Percentiles rank a stretch among this genome's conserved stretches.
phyloP scores from a whole-genome alignment of 2,888 invertebrate species.

The Drosophila vallismaia region DNA sequence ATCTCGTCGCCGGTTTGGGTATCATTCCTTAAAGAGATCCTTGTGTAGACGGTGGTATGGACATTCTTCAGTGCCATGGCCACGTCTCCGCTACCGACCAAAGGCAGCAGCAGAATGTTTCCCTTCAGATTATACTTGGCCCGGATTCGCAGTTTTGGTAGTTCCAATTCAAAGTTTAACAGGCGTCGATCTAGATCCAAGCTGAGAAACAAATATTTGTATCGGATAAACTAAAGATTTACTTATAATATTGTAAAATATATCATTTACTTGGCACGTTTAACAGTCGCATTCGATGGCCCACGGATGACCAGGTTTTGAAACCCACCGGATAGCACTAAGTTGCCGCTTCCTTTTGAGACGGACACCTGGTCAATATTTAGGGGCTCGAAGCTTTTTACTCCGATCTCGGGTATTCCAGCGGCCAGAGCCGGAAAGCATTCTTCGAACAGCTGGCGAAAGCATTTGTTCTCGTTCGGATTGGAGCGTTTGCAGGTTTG shows the following conservation, averaged over 20 bases:
- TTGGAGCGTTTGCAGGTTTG: conserved; percentile 85
- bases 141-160: conserved; percentile 86
- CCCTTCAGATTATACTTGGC: conserved; percentile 86
- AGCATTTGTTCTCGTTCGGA: conserved; percentile 85
- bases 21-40: conserved; percentile 84
- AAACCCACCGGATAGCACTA: conserved; percentile 85
- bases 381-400: conserved; percentile 86
- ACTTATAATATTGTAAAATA: neutral
- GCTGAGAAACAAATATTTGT: conserved; percentile 73
- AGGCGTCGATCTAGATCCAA: conserved; percentile 84
- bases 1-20: conserved; percentile 83
- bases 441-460: conserved; percentile 85
- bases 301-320: conserved; percentile 85
- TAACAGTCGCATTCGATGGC: conserved; percentile 86
- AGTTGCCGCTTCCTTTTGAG: conserved; percentile 85
- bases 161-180: conserved; percentile 85
- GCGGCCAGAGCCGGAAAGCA: conserved; percentile 86
- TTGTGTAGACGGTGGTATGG: conserved; percentile 85
- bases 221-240: no score
- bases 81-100: conserved; percentile 86
- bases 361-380: conserved; percentile 85
- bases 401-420: conserved; percentile 86
- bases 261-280: conserved; percentile 74
- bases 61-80: conserved; percentile 85
- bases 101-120: conserved; percentile 86